Evolutionary conservation across 2,797 vertebrate species (phyloP), one percentile per base, ranked within the genome.

Genomic region (Anabacerthia variegaticeps): DNA sequence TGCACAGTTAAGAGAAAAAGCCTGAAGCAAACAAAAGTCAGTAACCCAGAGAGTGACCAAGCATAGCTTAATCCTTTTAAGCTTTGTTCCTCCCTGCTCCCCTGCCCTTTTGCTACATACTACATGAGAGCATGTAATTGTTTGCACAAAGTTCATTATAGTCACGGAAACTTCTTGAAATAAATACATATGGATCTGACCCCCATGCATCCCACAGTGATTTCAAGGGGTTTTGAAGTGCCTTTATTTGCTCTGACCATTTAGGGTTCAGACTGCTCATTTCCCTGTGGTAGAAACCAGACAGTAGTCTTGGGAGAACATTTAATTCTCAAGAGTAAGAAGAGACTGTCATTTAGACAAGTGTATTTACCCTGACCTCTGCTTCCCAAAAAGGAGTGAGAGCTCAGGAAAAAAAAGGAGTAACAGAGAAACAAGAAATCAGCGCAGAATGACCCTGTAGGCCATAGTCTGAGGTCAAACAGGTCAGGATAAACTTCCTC

Each of bases 1-100:
- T 89, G 71, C 67, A 92, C 71, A 93, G 89, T 88, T 93, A 91
- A 86, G 83, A 79, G 75, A 73, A 87, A 92, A 88, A 76, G 59
- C 85, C 83, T 74, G 76, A 76, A 93, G 94, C 80, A 93, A 86
- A 93, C 79, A 87, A 85, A 91, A 78, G 55, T 39, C 52, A 78
- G 81, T 26, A 90, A 89, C 69, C 61, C 93, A 91, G 75, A 89
- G 62, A 91, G 41, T 51, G 75, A 88, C 65, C 59, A 71, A 88
- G 83, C 55, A 82, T 16, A 63, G 44, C 48, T 73, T 93, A 92
- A 84, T 27, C 58, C 62, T 61, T 83, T 61, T 54, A 59, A 36
- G 6, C 56, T 71, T 59, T 67, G 32, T 28, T 13, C 10, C 16
- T 9, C 9, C 0, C 3, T 2, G 6, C 23, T 48, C 62, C 55